Evolutionary conservation across 2,113 vertebrate genomes (phyloP).

Genomic region (Cepphus grylle): DNA sequence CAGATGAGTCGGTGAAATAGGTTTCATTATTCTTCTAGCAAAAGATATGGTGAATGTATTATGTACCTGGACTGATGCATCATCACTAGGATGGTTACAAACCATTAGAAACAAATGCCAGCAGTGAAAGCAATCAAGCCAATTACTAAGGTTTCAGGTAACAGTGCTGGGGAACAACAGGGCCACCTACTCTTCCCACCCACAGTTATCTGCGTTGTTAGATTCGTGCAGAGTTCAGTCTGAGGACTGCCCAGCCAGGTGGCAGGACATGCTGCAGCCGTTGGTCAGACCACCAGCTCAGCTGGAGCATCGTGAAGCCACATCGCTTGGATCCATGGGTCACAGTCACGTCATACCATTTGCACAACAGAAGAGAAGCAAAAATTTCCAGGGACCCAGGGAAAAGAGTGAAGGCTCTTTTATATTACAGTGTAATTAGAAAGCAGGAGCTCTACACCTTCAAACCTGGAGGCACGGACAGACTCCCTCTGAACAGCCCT

Average conservation of each 20-base stretch:
- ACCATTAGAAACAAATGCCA: neutral
- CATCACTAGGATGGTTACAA: neutral
- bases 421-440: neutral
- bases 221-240: fast-evolving
- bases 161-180: neutral
- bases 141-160: neutral
- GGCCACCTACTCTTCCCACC: neutral
- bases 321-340: fast-evolving
- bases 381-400: neutral
- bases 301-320: neutral
- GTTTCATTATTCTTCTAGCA: neutral
- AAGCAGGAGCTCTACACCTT: neutral
- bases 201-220: no score
- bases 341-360: neutral
- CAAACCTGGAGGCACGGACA: fast-evolving
- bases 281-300: neutral
- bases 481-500: neutral
- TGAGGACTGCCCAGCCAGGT: neutral
- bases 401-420: neutral
- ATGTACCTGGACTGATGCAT: neutral
- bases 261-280: fast-evolving
- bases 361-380: neutral
- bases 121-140: neutral
- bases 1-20: neutral
- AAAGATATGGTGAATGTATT: neutral